Conservation (phyloP, 2,113 vertebrate species). For the Sapayoa aenigma region DNA sequence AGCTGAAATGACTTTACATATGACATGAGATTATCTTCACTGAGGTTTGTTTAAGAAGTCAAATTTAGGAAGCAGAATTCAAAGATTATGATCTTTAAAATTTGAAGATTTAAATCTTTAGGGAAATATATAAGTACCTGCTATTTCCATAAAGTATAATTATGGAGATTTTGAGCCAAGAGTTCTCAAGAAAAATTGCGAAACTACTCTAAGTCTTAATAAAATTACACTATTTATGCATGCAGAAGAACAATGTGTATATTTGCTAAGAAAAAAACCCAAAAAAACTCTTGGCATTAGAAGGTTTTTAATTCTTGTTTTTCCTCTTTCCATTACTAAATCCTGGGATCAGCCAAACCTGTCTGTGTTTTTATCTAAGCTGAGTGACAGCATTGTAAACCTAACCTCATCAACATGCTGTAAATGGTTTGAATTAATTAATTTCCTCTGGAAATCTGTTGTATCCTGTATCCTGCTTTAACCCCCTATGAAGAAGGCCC, state of each 20-base stretch:
- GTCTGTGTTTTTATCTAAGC: conserved; percentile 41
- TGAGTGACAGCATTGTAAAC: conserved; percentile 62
- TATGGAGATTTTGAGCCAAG: not conserved
- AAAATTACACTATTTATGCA: not conserved
- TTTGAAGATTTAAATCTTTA: not conserved
- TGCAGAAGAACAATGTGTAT: not conserved
- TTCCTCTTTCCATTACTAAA: conserved; percentile 13
- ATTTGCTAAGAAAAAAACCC: not conserved
- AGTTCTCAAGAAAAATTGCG: not conserved
- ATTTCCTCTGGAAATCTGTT: conserved; percentile 81
- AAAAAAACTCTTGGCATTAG: not conserved
- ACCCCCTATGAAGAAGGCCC: conserved; percentile 56
- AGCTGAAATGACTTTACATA: not conserved
- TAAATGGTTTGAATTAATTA: conserved; percentile 80
- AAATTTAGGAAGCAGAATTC: not conserved
- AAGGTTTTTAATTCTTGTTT: conserved; percentile 16
- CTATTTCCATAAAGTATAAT: not conserved
- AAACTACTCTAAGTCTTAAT: not conserved
- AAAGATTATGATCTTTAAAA: not conserved
- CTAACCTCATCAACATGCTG: conserved; percentile 42
- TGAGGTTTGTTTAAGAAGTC: not conserved
- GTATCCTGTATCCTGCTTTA: conserved; percentile 75
- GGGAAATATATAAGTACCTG: not conserved
- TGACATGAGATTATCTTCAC: not conserved
- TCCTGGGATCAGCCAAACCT: conserved; percentile 36